Evolutionary conservation across 2,113 vertebrate species (phyloP).

Genomic region (Bubo blakistoni): DNA sequence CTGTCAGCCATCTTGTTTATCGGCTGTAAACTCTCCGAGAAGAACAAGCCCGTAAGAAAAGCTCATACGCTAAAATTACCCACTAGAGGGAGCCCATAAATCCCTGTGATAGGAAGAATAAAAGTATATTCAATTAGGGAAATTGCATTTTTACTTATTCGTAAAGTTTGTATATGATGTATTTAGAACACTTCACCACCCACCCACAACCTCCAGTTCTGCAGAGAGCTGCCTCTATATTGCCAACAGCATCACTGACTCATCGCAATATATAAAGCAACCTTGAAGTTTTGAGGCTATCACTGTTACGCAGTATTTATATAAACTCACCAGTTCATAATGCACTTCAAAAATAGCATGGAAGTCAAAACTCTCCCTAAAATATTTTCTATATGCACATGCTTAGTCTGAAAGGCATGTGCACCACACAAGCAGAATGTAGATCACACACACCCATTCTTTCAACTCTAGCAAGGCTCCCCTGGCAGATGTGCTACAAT

Average conservation of each 20-base stretch:
- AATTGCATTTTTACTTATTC: conserved; percentile 1
- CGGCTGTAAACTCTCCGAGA: not conserved
- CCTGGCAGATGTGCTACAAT: not conserved
- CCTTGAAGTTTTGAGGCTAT: conserved; percentile 32
- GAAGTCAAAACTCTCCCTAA: not conserved
- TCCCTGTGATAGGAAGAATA: not conserved
- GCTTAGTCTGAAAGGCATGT: not conserved
- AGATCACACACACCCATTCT: not conserved
- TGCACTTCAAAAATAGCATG: not conserved
- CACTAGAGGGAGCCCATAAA: conserved; percentile 69
- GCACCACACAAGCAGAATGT: not conserved
- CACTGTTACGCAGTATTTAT: conserved; percentile 31
- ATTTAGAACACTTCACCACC: not conserved
- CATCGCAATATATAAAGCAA: not conserved
- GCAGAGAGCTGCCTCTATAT: not conserved
- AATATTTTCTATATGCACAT: not conserved
- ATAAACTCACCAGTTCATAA: conserved; percentile 16
- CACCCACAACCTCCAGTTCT: not conserved
- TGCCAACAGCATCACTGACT: not conserved
- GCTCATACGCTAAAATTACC: not conserved
- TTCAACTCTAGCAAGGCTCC: not conserved
- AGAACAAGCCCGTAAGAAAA: not conserved
- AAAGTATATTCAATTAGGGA: not conserved
- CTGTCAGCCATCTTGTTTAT: conserved; percentile 72
- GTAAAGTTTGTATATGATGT: not conserved